Percentiles rank a stretch among this genome's conserved stretches.
phyloP scores from a whole-genome alignment of 92 coral and sea anemone genomes.

The Metridium senile region DNA sequence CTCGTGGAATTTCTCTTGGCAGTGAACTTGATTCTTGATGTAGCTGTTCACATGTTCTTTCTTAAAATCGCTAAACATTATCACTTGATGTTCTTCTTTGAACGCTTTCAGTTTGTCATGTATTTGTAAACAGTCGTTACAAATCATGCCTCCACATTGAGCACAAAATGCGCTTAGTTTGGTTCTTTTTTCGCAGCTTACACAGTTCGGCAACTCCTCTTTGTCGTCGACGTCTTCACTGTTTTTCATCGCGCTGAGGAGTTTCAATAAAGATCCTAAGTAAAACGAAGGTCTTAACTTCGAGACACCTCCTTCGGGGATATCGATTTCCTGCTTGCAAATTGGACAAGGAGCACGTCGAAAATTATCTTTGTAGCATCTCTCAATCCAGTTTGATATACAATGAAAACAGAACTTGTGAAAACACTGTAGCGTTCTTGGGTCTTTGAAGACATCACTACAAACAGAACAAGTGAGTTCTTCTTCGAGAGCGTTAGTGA shows the following conservation, averaged over 20 bases:
- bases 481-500: slow-evolving; percentile 4
- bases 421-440: slow-evolving; percentile 19
- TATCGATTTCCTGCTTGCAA: neutral
- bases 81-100: slow-evolving; percentile 11
- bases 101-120: slow-evolving; percentile 1
- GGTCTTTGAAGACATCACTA: slow-evolving; percentile 12
- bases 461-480: slow-evolving; percentile 39
- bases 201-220: neutral
- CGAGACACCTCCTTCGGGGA: slow-evolving; percentile 8
- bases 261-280: slow-evolving; percentile 2
- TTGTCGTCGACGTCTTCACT: neutral
- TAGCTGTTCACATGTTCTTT: slow-evolving; percentile 12
- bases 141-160: slow-evolving; percentile 21
- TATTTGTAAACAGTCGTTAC: neutral
- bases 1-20: slow-evolving; percentile 18
- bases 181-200: slow-evolving; percentile 1
- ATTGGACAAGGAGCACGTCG: slow-evolving; percentile 11
- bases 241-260: slow-evolving; percentile 12
- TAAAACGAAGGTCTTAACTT: slow-evolving; percentile 21
- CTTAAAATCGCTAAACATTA: neutral
- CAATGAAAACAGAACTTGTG: slow-evolving; percentile 18
- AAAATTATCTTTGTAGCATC: neutral
- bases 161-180: slow-evolving; percentile 6
- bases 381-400: slow-evolving; percentile 5
- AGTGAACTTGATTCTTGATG: slow-evolving; percentile 13